phyloP scores from a whole-genome alignment of 2,113 vertebrate genomes.

The Periophthalmodon schlosseri region DNA sequence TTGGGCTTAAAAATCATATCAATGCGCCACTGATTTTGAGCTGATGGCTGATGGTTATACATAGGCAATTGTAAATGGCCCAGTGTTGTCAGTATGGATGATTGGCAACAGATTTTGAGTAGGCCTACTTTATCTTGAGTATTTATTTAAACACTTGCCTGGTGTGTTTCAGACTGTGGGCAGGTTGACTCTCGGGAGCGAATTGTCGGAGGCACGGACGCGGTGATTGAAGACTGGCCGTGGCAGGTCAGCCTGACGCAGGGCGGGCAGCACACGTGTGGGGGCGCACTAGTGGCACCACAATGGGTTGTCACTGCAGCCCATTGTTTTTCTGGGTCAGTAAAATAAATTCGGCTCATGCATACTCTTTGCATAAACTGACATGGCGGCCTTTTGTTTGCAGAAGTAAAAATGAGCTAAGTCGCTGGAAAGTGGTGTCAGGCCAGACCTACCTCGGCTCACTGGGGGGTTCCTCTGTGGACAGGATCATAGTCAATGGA shows the following conservation, averaged over 20 bases:
- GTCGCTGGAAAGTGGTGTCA: constrained; percentile 79
- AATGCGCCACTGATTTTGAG: neutral
- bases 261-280: constrained; percentile 82
- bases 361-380: neutral
- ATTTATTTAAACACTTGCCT: no score
- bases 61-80: no score
- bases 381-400: neutral
- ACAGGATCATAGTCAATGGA: constrained; percentile 79
- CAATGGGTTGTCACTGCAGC: constrained; percentile 83
- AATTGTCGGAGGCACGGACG: constrained; percentile 81
- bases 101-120: neutral
- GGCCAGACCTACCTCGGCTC: constrained; percentile 69
- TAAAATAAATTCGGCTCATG: neutral
- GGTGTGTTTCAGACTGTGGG: constrained; percentile 79
- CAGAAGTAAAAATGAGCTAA: constrained; percentile 59
- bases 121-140: no score
- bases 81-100: neutral
- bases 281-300: constrained; percentile 84
- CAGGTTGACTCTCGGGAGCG: constrained; percentile 52
- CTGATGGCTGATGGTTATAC: no score
- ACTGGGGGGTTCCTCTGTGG: constrained; percentile 70
- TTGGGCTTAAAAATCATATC: neutral
- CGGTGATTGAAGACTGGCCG: constrained; percentile 82
- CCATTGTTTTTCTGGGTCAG: constrained; percentile 81
- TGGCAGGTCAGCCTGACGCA: constrained; percentile 93